Evolutionary conservation across 2,113 vertebrate genomes (phyloP).

Genomic region (Rhinogobius similis): DNA sequence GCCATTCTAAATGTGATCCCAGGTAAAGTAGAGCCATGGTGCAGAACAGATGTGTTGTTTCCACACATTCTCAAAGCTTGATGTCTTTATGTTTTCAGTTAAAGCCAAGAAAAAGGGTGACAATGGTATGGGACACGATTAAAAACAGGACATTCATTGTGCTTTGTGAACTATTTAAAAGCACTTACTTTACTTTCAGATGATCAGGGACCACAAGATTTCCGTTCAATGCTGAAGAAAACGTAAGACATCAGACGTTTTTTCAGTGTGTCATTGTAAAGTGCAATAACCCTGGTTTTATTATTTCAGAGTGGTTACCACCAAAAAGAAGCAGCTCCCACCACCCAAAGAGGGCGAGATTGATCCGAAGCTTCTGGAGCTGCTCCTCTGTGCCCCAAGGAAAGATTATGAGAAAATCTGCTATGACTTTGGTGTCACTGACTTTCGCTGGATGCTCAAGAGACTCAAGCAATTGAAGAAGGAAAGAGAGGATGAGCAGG

Average conservation of each 20-base stretch:
- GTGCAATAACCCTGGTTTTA: background rate
- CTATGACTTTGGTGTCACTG: constrained; percentile 82
- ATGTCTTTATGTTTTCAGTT: constrained; percentile 61
- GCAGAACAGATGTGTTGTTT: background rate
- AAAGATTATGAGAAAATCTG: constrained; percentile 90
- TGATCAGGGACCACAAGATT: constrained; percentile 56
- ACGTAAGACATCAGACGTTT: constrained; percentile 54
- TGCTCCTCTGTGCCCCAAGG: constrained; percentile 81
- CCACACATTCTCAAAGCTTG: background rate
- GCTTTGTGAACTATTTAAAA: background rate
- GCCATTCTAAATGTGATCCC: constrained; percentile 80
- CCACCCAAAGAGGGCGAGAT: constrained; percentile 70
- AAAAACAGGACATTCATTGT: background rate
- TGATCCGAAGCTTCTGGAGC: constrained; percentile 84
- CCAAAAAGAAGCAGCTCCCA: constrained; percentile 51
- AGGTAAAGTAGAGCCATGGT: constrained; percentile 65
- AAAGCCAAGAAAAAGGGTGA: constrained; percentile 77
- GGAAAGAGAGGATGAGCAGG: constrained; percentile 77
- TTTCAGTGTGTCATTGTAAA: background rate
- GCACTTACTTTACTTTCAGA: constrained; percentile 24
- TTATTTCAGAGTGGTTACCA: constrained; percentile 54
- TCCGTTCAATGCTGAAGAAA: constrained; percentile 77
- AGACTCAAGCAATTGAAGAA: constrained; percentile 82
- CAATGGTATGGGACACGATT: constrained; percentile 27
- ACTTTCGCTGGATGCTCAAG: constrained; percentile 89